Conservation (phyloP, 2,888 invertebrate species). For the Scaeva pyrastri region DNA sequence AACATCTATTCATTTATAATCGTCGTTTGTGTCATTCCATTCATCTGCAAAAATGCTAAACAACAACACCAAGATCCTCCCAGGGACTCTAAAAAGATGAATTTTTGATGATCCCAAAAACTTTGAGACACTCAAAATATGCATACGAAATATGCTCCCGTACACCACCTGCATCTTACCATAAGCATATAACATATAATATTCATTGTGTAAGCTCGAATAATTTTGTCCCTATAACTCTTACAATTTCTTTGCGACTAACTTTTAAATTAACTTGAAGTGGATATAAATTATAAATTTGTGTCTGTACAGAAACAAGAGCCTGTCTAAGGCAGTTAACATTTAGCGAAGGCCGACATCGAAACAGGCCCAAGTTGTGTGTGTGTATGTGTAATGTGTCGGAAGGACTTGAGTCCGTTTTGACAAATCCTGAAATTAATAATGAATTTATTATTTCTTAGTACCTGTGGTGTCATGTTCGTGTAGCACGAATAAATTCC, state of each 20-base stretch:
- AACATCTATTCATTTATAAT: too few species aligned
- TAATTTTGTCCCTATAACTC: not conserved
- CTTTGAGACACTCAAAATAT: too few species aligned
- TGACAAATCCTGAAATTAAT: conserved; percentile 47
- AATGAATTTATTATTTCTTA: conserved; percentile 58
- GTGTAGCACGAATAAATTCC: conserved; percentile 47
- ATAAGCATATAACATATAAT: not conserved
- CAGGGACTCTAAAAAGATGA: too few species aligned
- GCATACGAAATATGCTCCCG: not conserved
- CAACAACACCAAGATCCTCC: too few species aligned
- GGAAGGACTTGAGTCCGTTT: conserved; percentile 32
- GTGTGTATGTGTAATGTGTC: conserved; percentile 8
- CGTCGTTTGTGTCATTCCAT: too few species aligned
- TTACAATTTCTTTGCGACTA: not conserved
- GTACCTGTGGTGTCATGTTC: conserved; percentile 62
- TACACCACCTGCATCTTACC: not conserved
- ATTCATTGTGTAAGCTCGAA: not conserved
- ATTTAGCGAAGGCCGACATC: conserved; percentile 20
- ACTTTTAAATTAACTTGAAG: conserved; percentile 19
- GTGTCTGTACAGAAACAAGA: not conserved
- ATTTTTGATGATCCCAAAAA: too few species aligned
- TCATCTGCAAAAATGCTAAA: too few species aligned
- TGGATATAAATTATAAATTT: conserved; percentile 26
- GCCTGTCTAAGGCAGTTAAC: conserved; percentile 37
- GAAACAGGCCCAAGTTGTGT: conserved; percentile 24